These are phyloP conservation scores for Pyxicephalus adspersus DNA, from an alignment of 2,113 vertebrate genomes.

Conservation along the genomic window DNA sequence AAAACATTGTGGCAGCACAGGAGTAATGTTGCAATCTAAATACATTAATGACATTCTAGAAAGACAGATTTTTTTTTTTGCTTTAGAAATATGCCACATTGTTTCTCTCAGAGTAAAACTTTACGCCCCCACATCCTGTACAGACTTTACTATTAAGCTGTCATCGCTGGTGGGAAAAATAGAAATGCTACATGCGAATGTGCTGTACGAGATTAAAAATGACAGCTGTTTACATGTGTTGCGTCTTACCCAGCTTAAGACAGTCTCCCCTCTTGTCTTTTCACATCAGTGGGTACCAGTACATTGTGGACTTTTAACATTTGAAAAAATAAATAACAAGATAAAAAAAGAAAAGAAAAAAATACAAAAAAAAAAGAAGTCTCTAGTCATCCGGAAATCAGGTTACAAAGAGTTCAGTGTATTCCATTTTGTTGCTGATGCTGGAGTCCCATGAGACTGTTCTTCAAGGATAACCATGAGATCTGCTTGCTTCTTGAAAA, in stretches of 20 bases:
- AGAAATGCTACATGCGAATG: constrained; percentile 34
- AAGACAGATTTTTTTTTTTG: constrained; percentile 1
- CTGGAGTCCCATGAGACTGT: too few relatives aligned
- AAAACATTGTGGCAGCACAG: not conserved
- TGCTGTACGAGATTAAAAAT: constrained; percentile 47
- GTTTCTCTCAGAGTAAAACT: constrained; percentile 12
- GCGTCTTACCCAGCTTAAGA: constrained; percentile 32
- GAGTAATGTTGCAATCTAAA: not conserved
- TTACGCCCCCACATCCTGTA: constrained; percentile 34
- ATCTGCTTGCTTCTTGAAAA: too few relatives aligned
- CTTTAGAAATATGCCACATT: constrained; percentile 33
- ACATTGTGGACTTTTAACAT: constrained; percentile 39
- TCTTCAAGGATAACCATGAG: too few relatives aligned
- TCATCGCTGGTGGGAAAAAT: constrained; percentile 47
- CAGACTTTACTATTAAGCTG: constrained; percentile 57
- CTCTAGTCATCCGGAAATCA: not conserved
- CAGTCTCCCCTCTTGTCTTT: constrained; percentile 12
- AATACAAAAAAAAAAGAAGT: not conserved
- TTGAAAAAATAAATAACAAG: constrained; percentile 14
- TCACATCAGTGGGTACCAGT: constrained; percentile 21
- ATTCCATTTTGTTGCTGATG: not conserved
- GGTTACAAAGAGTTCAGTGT: not conserved
- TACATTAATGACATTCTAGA: not conserved
- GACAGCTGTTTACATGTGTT: constrained; percentile 47
- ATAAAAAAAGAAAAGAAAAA: not conserved